A percentile compares a stretch with the other conserved stretches of the same genome.
Evolutionary conservation across 1,140 invertebrate genomes (phyloP).

Genomic region (Rhyzopertha dominica): DNA sequence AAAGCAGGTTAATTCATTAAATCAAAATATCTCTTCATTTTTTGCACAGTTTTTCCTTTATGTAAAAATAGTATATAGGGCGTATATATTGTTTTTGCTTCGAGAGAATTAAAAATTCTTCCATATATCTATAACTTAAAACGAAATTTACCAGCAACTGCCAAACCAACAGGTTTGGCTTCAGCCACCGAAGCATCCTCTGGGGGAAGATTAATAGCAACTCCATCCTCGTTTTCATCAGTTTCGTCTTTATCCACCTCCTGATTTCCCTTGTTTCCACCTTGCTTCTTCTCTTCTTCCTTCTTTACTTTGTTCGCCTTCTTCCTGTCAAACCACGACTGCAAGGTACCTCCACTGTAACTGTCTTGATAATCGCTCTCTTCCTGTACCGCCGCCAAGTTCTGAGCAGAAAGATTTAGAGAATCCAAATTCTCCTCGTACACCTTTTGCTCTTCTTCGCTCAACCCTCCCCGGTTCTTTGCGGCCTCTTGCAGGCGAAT

Average conservation of each 20-base stretch:
- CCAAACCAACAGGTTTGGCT: constrained; percentile 62
- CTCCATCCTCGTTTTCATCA: constrained; percentile 46
- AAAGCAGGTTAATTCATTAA: too few species aligned
- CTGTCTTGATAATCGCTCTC: constrained; percentile 32
- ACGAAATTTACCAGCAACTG: constrained; percentile 44
- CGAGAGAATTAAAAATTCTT: not conserved
- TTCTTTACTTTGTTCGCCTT: constrained; percentile 41
- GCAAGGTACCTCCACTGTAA: constrained; percentile 24
- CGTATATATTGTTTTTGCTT: too few species aligned
- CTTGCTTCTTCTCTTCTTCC: constrained; percentile 39
- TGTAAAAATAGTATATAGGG: too few species aligned
- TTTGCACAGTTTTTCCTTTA: too few species aligned
- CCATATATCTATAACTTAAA: constrained; percentile 5
- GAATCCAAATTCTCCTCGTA: constrained; percentile 47
- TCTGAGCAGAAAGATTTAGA: constrained; percentile 47
- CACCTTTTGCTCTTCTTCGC: constrained; percentile 43
- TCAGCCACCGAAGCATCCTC: constrained; percentile 60
- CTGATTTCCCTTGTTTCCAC: constrained; percentile 21
- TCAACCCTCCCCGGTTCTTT: constrained; percentile 47
- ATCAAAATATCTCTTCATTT: too few species aligned
- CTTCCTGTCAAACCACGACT: constrained; percentile 35
- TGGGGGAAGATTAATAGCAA: constrained; percentile 49
- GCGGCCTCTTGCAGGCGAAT: constrained; percentile 49
- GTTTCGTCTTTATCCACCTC: constrained; percentile 49
- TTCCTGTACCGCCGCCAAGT: constrained; percentile 44